Evolutionary conservation across 2,113 vertebrate species (phyloP), one percentile per base, ranked within the genome.

Genomic region (Pelmatolapia mariae): DNA sequence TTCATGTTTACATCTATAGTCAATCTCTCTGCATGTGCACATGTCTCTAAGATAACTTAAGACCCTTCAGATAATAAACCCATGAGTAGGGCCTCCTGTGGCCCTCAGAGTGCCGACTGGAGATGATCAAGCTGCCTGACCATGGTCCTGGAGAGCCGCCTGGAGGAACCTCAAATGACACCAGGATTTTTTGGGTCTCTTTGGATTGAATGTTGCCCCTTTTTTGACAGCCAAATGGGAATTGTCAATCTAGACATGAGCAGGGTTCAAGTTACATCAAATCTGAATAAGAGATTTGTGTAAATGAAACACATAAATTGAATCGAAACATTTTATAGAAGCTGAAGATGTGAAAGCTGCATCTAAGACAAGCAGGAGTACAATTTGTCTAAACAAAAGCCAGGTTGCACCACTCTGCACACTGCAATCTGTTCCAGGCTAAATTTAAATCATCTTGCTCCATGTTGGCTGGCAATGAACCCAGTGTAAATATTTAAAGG

Each of bases 31-130:
- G 26, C 59, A 18, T 63, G 18, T 86, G 43, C n/a, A 24, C 18
- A 38, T 8, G 40, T 7, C 12, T 61, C 43, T 89, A 36, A 18
- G 59, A 81, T n/a, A 68, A 82, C 4, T 43, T 95, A 95, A 0
- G 91, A 0, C 98, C 97, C 66, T 94, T 96, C 50, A 98, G 95
- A 82, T 98, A 98, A 89, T 95, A 98, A 19, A 97, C 92, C 98
- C 98, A 98, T 53, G 88, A 94, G 80, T 96, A 89, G 1, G 84
- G 88, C 0, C 93, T 89, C 1, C 89, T 90, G 3, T 89, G 80
- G 19, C 94, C 95, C 11, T 97, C 92, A 0, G 90, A 79, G 0
- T 92, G 90, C 5, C 87, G 94, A 68, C 96, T 97, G 63, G 95
- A 94, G 80, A 98, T 91, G 29, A 94, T 96, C 86, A 98, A 87